Base-by-base conservation (phyloP, 2,888 invertebrate genomes). In the Saturnia japonica region DNA sequence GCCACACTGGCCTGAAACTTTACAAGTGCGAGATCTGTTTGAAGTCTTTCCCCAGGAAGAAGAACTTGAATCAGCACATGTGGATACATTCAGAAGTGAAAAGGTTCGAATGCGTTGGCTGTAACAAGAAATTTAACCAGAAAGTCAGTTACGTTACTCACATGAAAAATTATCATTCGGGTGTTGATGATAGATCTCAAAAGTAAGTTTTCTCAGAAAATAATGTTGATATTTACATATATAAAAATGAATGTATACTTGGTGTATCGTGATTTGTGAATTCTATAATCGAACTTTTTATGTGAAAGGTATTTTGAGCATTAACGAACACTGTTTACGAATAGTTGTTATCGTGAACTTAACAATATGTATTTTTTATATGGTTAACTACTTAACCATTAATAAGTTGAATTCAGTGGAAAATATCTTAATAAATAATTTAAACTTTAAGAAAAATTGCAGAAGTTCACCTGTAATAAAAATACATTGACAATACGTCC, bases 71-170 rank as follows among this genome's bases (percentile, higher is more conserved):
- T 69, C 78, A 80, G 69, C 82, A 82, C 47, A 82, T 80, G 80
- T 80, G 80, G 78, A 77, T 76, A 19, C 84, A 84, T 64, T 72
- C 73, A 0, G 72, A 74, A n/a, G 73, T 70, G 0, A 80, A 78
- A 28, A 75, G 77, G 25, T 80, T 79, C 70, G 72, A 74, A 45
- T 81, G 83, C 47, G 66, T 69, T 54, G 40, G 72, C 12, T 84
- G 82, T 34, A 74, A 77, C 34, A 81, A 75, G 40, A 76, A 77
- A 42, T 83, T 82, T 62, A 79, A 76, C 34, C 82, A 82, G 71
- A 78, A 72, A 72, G 73, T 81, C n/a, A 77, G 79, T 72, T 82
- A 78, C 74, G 78, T 75, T 57, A 74, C 75, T 12, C 81, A 84
- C 72, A 80, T 83, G 78, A 77, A 74, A 57, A 72, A 74, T 7